A percentile compares a stretch with the other conserved stretches of the same genome.
Evolutionary conservation across 2,888 invertebrate species (phyloP).

Genomic region (Dioctria rufipes): DNA sequence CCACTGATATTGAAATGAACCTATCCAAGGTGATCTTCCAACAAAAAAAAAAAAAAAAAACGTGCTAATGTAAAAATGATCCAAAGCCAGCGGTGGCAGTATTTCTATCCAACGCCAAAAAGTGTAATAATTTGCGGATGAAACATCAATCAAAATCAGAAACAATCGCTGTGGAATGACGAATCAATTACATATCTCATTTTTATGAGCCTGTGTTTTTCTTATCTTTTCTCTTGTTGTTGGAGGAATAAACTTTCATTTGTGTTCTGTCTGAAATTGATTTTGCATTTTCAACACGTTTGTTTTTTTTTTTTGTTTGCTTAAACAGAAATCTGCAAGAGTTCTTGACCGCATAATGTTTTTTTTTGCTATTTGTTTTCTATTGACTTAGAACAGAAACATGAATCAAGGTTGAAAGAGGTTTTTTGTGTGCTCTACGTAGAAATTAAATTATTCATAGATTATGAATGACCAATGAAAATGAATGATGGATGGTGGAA

Average conservation of each 20-base stretch:
- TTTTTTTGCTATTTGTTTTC: neutral
- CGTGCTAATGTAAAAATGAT: neutral
- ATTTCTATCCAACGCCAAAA: neutral
- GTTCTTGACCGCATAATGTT: constrained; percentile 40
- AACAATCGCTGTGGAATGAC: constrained; percentile 3
- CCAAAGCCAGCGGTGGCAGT: neutral
- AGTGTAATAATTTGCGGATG: constrained; percentile 7
- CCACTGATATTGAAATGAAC: neutral
- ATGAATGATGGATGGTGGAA: too few species aligned
- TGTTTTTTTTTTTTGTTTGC: neutral
- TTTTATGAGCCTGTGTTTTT: neutral
- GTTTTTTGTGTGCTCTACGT: too few species aligned
- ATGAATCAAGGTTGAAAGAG: constrained; percentile 41
- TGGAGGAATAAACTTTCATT: neutral
- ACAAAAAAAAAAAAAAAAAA: neutral
- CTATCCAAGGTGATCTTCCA: constrained; percentile 42
- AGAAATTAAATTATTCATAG: too few species aligned
- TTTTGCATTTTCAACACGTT: constrained; percentile 28
- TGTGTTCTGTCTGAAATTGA: constrained; percentile 5
- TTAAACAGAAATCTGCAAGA: constrained; percentile 34
- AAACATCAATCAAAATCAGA: constrained; percentile 24
- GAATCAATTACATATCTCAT: constrained; percentile 25
- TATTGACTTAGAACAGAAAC: constrained; percentile 20
- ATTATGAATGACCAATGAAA: too few species aligned
- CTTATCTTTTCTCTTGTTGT: neutral